Conservation (phyloP, 2,113 vertebrate genomes). For the Lasiurus borealis region DNA sequence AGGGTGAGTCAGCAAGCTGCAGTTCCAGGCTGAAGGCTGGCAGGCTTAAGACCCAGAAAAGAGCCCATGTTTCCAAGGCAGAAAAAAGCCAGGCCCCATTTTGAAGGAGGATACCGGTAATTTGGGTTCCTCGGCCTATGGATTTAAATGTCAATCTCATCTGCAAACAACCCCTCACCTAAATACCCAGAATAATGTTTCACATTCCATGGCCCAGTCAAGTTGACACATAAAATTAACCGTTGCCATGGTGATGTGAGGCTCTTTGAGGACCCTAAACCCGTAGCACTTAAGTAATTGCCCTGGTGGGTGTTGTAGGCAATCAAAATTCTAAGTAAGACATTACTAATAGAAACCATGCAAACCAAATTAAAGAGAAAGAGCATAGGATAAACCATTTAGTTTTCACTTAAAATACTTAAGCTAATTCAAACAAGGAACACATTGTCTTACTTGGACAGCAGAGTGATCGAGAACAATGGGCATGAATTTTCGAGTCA, state of each 20-base stretch:
- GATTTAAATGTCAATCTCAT: not conserved
- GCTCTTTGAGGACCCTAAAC: not conserved
- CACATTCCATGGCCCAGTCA: not conserved
- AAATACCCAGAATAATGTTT: not conserved
- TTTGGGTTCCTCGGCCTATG: not conserved
- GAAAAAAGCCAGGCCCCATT: not conserved
- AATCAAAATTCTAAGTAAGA: not conserved
- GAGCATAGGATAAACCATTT: not conserved
- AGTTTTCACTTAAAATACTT: not conserved
- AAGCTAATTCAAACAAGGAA: not conserved
- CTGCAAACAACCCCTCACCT: not conserved
- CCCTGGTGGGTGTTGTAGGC: not conserved
- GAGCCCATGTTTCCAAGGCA: not conserved
- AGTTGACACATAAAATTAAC: slow-evolving; percentile 18
- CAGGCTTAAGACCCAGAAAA: not conserved
- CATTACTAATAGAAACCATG: not conserved
- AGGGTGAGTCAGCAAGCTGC: not conserved
- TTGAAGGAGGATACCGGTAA: not conserved
- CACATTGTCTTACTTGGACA: not conserved
- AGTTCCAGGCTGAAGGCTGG: not conserved
- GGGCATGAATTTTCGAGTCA: not conserved
- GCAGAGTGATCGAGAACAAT: not conserved
- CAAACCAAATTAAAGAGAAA: not conserved
- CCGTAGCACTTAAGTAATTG: not conserved
- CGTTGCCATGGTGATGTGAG: not conserved